Percentiles rank a stretch among this genome's conserved stretches.
These are phyloP conservation scores for Meandrusa payeni DNA, from an alignment of 2,888 invertebrate genomes.

Conservation along the genomic window DNA sequence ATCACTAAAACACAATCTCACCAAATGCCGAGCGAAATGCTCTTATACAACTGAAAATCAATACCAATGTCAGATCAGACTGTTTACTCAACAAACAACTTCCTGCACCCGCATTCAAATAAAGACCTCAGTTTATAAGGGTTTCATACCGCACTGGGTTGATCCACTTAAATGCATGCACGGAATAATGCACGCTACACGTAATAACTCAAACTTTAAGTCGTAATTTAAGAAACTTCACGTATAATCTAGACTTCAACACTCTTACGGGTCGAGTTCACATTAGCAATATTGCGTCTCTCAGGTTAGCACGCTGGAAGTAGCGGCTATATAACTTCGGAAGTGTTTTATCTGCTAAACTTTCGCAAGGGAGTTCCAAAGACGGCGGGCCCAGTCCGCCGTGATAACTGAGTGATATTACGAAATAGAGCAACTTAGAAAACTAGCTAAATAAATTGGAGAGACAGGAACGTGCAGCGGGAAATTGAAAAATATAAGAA, in stretches of 20 bases:
- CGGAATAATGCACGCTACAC: slow-evolving; percentile 3
- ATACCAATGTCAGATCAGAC: neutral
- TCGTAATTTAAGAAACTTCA: slow-evolving; percentile 14
- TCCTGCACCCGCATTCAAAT: neutral
- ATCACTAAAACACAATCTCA: neutral
- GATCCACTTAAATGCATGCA: slow-evolving; percentile 3
- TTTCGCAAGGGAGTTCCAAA: slow-evolving; percentile 15
- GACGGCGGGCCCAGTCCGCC: slow-evolving; percentile 11
- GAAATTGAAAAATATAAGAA: slow-evolving; percentile 18
- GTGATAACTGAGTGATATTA: slow-evolving; percentile 18
- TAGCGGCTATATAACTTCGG: slow-evolving; percentile 11
- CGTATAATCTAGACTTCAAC: slow-evolving; percentile 10
- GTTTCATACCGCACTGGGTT: too few species aligned
- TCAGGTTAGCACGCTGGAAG: slow-evolving; percentile 1
- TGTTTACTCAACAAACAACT: neutral
- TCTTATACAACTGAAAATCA: slow-evolving; percentile 1
- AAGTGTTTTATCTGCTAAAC: slow-evolving; percentile 18
- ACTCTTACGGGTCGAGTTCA: slow-evolving; percentile 1
- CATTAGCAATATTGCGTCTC: slow-evolving; percentile 9
- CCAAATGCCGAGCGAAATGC: neutral
- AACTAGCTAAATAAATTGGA: slow-evolving; percentile 20
- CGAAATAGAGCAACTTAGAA: slow-evolving; percentile 17
- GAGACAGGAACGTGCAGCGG: neutral
- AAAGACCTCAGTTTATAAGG: neutral
- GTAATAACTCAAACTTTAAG: slow-evolving; percentile 2